Evolutionary conservation across 2,113 vertebrate genomes (phyloP).

Genomic region (Micronisus gabar): DNA sequence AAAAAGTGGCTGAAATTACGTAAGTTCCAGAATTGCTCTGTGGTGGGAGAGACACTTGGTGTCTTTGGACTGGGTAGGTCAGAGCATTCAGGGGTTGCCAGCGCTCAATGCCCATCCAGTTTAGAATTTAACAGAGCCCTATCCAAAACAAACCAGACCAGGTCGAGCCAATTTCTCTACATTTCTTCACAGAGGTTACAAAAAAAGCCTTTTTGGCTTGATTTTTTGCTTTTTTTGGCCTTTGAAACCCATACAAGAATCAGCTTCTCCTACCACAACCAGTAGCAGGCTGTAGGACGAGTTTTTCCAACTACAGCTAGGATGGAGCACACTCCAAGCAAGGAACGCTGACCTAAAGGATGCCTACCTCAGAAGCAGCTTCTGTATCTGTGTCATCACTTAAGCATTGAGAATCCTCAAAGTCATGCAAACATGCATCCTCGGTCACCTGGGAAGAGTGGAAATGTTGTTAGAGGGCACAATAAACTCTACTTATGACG

Average conservation of each 20-base stretch:
- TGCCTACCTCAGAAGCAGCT: slow-evolving; percentile 83
- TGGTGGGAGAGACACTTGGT: not conserved
- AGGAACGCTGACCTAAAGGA: not conserved
- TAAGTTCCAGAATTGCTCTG: not conserved
- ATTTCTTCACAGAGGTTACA: not conserved
- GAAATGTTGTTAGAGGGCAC: not conserved
- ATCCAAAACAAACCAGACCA: not conserved
- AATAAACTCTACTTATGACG: not conserved
- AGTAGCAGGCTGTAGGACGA: not conserved
- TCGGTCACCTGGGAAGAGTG: slow-evolving; percentile 76
- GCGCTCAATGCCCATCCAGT: not conserved
- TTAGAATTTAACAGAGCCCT: not conserved
- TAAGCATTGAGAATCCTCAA: slow-evolving; percentile 87
- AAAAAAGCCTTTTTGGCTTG: not conserved
- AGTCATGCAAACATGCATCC: slow-evolving; percentile 66
- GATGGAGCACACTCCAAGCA: not conserved
- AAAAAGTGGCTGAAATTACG: not conserved
- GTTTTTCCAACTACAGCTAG: not conserved
- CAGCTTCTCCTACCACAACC: not conserved
- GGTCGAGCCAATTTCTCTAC: not conserved
- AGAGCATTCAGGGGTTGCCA: not conserved
- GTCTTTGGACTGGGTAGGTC: not conserved
- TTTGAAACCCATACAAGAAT: not conserved
- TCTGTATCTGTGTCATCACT: slow-evolving; percentile 91
- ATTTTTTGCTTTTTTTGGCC: not conserved